Conservation (phyloP, 1,140 invertebrate species). For the Hydropsyche tenuis region DNA sequence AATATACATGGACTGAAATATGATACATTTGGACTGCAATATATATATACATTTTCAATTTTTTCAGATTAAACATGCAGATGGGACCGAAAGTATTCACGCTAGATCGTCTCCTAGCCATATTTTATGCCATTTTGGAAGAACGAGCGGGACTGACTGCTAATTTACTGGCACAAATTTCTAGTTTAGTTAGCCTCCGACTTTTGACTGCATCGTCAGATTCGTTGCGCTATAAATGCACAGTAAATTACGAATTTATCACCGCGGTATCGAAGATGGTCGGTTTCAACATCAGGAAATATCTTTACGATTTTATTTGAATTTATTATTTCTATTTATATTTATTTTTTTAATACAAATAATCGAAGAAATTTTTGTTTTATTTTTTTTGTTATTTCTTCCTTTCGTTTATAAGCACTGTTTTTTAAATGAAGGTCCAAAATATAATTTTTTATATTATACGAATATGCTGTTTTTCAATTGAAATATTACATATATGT, state of each 20-base stretch:
- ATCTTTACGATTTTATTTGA: conserved; percentile 75
- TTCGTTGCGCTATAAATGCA: conserved; percentile 76
- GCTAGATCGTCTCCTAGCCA: conserved; percentile 84
- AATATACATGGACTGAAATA: too few relatives aligned
- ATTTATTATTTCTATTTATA: neutral
- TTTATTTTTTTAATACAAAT: neutral
- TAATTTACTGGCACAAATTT: conserved; percentile 79
- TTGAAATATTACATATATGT: too few relatives aligned
- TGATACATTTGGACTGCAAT: too few relatives aligned
- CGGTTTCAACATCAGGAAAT: conserved; percentile 75
- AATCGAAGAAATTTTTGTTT: too few relatives aligned
- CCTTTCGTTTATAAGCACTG: too few relatives aligned
- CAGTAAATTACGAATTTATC: conserved; percentile 74
- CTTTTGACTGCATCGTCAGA: conserved; percentile 70
- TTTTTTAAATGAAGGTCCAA: too few relatives aligned
- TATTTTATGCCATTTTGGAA: conserved; percentile 90
- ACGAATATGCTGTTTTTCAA: too few relatives aligned
- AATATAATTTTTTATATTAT: too few relatives aligned
- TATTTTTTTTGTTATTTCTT: too few relatives aligned
- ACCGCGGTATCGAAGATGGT: conserved; percentile 72
- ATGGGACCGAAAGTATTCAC: conserved; percentile 82
- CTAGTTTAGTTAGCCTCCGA: conserved; percentile 75
- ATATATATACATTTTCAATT: neutral
- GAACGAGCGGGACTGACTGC: conserved; percentile 85
- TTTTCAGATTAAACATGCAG: conserved; percentile 63